A percentile compares a stretch with the other conserved stretches of the same genome.
phyloP scores from a whole-genome alignment of 2,888 invertebrate species.

The Cancer borealis region DNA sequence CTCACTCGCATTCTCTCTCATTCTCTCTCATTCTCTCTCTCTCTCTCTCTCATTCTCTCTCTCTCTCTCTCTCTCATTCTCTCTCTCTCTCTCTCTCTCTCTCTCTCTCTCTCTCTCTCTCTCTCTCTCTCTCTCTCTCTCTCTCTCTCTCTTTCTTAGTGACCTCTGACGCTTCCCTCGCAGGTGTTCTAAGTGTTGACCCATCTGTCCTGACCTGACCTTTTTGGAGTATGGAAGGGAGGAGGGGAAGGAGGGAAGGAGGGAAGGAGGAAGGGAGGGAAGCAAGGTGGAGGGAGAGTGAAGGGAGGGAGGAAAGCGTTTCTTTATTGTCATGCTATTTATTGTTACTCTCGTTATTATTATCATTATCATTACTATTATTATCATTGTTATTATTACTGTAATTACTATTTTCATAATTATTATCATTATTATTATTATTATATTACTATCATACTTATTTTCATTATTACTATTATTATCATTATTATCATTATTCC shows the following conservation, averaged over 20 bases:
- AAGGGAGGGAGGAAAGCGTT: background rate
- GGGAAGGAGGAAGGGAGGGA: background rate
- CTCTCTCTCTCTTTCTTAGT: background rate
- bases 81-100: background rate
- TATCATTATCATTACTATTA: background rate
- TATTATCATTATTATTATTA: background rate
- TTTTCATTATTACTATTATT: background rate
- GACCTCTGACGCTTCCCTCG: background rate
- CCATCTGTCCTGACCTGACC: conserved; percentile 14
- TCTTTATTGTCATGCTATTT: background rate
- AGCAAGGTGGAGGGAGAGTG: background rate
- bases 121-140: background rate
- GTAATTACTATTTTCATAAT: background rate
- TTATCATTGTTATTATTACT: background rate
- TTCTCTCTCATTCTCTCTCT: background rate
- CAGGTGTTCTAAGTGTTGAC: conserved; percentile 25
- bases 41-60: background rate
- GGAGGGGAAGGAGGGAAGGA: background rate
- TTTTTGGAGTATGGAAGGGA: background rate
- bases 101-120: conserved; percentile 5
- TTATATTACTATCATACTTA: background rate
- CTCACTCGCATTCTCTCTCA: background rate
- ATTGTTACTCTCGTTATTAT: background rate
- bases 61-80: background rate
- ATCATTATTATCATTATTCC: background rate